phyloP scores from a whole-genome alignment of 2,888 invertebrate species.

The Anthrax anthrax region DNA sequence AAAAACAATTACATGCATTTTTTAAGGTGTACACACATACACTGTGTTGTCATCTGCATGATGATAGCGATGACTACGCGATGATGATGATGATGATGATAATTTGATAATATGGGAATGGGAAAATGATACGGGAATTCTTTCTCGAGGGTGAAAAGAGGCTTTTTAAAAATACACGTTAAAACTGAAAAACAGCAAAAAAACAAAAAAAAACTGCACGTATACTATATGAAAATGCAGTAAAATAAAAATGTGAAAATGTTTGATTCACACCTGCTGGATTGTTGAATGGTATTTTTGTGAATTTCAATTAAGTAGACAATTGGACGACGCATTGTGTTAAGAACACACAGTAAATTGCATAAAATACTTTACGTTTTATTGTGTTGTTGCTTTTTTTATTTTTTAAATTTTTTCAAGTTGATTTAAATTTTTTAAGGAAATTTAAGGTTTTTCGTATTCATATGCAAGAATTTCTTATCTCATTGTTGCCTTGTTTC shows the following conservation, averaged over 20 bases:
- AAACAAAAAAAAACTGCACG: background rate
- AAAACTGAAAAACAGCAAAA: background rate
- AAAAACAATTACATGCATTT: no score
- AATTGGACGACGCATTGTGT: background rate
- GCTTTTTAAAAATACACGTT: no score
- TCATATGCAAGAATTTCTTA: no score
- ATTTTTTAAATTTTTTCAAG: no score
- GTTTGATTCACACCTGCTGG: conserved; percentile 6
- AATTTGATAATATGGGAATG: background rate
- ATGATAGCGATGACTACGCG: background rate
- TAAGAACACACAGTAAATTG: no score
- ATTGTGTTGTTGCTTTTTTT: no score
- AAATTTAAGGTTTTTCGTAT: no score
- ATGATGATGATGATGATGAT: background rate
- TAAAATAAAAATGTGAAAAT: background rate
- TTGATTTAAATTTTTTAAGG: no score
- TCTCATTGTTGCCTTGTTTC: no score
- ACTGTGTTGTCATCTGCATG: background rate
- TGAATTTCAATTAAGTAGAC: background rate
- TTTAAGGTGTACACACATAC: no score
- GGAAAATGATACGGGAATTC: background rate
- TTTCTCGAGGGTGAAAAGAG: no score
- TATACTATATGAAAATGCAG: background rate
- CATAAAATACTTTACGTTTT: no score
- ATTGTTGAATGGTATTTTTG: background rate